Base-by-base conservation (phyloP, 2,797 vertebrate genomes). In the Pempheris klunzingeri region DNA sequence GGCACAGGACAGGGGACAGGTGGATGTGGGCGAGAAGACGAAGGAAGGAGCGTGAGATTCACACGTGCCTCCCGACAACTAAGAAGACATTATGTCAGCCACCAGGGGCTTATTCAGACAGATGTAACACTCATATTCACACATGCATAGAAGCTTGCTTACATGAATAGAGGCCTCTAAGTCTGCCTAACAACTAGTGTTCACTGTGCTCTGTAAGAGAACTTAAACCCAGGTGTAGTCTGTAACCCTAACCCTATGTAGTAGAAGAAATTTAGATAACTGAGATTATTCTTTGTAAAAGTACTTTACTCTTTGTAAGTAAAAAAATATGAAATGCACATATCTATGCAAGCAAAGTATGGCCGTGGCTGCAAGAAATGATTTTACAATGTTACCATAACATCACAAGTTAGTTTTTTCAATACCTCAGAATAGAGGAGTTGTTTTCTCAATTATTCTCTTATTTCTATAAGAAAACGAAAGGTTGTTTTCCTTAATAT, bases 21-120 rank as follows among this genome's bases (percentile, higher is more conserved):
- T 90, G 89, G 75, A 71, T 36, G 74, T 61, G 59, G 64, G 72
- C 3, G 32, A 49, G 68, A 80, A 41, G 78, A 64, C 55, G 59
- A 69, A 72, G 26, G 61, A 69, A 53, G 65, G 61, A 81, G 78
- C 14, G 26, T 77, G 71, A 86, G 76, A 87, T 78, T 79, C 78
- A 77, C 88, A 87, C 55, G 66, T 84, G 87, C 59, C 43, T 61
- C 20, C n/a, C 46, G 81, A 83, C 73, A 28, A 62, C 72, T 44
- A 32, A 67, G 70, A 71, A 78, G 80, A 85, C 49, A 34, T 89
- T 85, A 86, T 87, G 83, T 70, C 80, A 79, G 75, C 58, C 75
- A 49, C 77, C 64, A 34, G 67, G 10, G 74, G 67, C 73, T 63
- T 43, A 43, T 80, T 72, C 44, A 71, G 71, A 85, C 72, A 59